Evolutionary conservation across 1,140 invertebrate genomes (phyloP).

Genomic region (Mactra quadrangularis): DNA sequence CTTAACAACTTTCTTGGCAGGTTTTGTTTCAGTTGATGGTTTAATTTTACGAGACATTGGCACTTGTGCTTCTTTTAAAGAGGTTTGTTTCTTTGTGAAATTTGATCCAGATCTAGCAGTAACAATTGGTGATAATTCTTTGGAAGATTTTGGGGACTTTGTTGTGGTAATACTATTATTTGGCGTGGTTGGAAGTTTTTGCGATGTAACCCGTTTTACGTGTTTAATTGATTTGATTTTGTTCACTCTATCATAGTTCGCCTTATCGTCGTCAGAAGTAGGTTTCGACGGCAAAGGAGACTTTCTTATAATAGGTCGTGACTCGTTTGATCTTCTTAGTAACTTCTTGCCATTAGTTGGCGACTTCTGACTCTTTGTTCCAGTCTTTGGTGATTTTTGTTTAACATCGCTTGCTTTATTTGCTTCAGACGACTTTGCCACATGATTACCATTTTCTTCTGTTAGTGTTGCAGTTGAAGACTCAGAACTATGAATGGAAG

Average conservation of each 20-base stretch:
- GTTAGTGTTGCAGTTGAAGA: not conserved
- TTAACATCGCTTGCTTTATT: not conserved
- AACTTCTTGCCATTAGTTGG: not conserved
- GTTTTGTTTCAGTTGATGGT: not conserved
- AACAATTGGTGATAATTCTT: not conserved
- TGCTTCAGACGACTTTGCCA: not conserved
- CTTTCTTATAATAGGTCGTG: not conserved
- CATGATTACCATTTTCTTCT: not conserved
- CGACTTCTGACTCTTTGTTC: not conserved
- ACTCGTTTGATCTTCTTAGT: not conserved
- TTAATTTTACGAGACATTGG: not conserved
- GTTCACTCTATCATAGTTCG: no score
- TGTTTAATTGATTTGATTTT: no score
- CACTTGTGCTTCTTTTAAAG: not conserved
- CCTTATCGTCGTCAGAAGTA: not conserved
- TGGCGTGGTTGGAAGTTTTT: not conserved
- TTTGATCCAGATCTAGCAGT: not conserved
- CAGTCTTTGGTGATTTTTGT: not conserved
- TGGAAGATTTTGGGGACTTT: not conserved
- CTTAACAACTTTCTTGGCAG: not conserved
- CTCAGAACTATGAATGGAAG: not conserved
- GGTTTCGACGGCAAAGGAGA: not conserved
- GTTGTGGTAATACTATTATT: not conserved
- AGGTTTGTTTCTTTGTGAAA: no score
- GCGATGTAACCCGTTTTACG: not conserved